Evolutionary conservation across 2,113 vertebrate species (phyloP), one percentile per base, ranked within the genome.

Genomic region (Ivindomyrus marchei): DNA sequence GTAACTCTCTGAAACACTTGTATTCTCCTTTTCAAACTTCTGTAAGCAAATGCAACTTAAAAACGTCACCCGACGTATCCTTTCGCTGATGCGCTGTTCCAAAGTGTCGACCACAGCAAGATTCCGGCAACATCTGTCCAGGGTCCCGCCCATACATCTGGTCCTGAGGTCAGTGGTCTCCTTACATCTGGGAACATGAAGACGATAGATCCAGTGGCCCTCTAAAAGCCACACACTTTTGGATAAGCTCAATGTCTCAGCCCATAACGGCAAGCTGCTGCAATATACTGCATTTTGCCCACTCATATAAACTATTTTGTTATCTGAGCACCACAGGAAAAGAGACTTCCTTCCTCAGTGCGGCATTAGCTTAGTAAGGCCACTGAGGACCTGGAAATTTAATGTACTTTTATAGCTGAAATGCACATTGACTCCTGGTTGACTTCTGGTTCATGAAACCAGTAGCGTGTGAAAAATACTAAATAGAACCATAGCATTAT

Each of bases 121-220:
- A 89, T 53, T 89, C 66, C 15, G 36, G 42, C 88, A 77, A 27
- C 42, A 58, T 49, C 91, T 15, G n/a, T 47, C 47, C 85, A 87
- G 85, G 90, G 88, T 89, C 92, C 91, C 88, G 92, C 90, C 62
- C 91, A 91, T 92, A 95, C 95, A 95, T 94, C 94, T 95, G 94
- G 92, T 92, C 92, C 90, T 93, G 93, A 94, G 93, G 93, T 95
- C 94, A 94, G 92, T 92, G 92, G 92, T 93, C 93, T 92, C 94
- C 94, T 94, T 92, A 91, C 93, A 93, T 94, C 88, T 92, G 92
- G 94, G 92, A 95, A 93, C 92, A 92, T 89, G 90, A 94, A 91
- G 90, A 95, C 94, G 94, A 95, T 95, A 93, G 94, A 94, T 95
- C 92, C 92, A 91, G 89, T 88, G 91, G 93, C 53, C 92, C 92